Percentiles rank a stretch among this genome's conserved stretches.
These are phyloP conservation scores for Toxonevra muliebris DNA, from an alignment of 2,888 invertebrate species.

Conservation along the genomic window DNA sequence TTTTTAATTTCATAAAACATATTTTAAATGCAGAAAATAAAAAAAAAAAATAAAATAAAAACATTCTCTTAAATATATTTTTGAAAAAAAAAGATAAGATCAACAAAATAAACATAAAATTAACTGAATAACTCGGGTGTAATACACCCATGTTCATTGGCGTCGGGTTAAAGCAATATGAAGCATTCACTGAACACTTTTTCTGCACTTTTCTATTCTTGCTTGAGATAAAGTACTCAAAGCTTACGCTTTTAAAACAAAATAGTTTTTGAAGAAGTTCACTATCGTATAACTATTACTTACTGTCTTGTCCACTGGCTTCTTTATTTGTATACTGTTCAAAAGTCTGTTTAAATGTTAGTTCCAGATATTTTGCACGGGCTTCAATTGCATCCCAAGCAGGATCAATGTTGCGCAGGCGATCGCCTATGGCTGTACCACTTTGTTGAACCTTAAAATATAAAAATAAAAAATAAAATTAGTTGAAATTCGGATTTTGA, in stretches of 20 bases:
- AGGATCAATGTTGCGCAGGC: conserved; percentile 76
- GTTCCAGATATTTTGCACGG: conserved; percentile 79
- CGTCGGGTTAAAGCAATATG: too few relatives aligned
- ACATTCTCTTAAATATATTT: too few relatives aligned
- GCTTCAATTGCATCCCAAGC: conserved; percentile 95
- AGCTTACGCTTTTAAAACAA: background rate
- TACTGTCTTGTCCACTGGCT: conserved; percentile 53
- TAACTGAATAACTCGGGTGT: too few relatives aligned
- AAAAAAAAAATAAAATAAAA: too few relatives aligned
- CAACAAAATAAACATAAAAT: too few relatives aligned
- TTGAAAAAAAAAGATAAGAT: too few relatives aligned
- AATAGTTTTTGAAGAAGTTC: conserved; percentile 4
- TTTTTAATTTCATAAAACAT: too few relatives aligned
- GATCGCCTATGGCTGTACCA: conserved; percentile 58
- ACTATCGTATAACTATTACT: background rate
- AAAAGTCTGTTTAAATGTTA: conserved; percentile 61
- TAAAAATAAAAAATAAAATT: background rate
- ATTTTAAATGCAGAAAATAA: too few relatives aligned
- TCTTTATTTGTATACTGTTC: conserved; percentile 62
- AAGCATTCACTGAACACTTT: too few relatives aligned
- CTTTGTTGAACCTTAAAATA: conserved; percentile 57
- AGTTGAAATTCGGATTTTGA: background rate
- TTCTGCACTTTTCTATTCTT: too few relatives aligned
- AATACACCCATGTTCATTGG: too few relatives aligned
- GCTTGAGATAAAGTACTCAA: too few relatives aligned